Conservation (phyloP, 2,113 vertebrate species). For the Indri indri region DNA sequence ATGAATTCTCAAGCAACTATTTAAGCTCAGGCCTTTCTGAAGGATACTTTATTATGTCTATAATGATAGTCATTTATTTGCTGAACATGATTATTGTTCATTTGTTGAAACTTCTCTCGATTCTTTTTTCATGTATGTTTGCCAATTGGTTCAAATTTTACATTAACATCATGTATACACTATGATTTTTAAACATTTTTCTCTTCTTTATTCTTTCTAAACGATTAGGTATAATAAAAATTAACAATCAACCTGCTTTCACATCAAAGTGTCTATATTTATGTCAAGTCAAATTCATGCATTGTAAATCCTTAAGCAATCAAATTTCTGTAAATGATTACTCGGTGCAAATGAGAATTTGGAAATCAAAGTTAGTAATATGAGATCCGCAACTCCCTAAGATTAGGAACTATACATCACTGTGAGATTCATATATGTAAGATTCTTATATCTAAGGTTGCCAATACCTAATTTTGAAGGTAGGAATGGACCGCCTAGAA, state of each 20-base stretch:
- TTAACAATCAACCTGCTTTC: neutral
- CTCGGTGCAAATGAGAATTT: neutral
- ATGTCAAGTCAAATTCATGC: neutral
- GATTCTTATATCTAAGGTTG: neutral
- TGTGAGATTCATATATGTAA: neutral
- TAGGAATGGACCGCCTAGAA: neutral
- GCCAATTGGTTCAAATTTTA: neutral
- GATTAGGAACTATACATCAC: neutral
- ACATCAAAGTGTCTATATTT: neutral
- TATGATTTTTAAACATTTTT: neutral
- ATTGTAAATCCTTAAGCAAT: neutral
- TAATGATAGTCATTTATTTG: neutral
- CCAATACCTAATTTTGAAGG: neutral
- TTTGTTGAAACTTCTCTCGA: neutral
- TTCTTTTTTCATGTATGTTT: neutral
- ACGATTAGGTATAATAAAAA: neutral
- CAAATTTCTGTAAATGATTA: constrained; percentile 5
- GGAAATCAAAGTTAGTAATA: neutral
- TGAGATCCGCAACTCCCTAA: neutral
- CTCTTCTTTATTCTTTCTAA: neutral
- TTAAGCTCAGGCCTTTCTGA: neutral
- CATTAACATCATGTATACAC: neutral
- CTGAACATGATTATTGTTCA: neutral
- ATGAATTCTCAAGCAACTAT: neutral
- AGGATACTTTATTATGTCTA: neutral